Conservation (phyloP, 2,888 invertebrate genomes). For the Deladenus siricidicola region DNA sequence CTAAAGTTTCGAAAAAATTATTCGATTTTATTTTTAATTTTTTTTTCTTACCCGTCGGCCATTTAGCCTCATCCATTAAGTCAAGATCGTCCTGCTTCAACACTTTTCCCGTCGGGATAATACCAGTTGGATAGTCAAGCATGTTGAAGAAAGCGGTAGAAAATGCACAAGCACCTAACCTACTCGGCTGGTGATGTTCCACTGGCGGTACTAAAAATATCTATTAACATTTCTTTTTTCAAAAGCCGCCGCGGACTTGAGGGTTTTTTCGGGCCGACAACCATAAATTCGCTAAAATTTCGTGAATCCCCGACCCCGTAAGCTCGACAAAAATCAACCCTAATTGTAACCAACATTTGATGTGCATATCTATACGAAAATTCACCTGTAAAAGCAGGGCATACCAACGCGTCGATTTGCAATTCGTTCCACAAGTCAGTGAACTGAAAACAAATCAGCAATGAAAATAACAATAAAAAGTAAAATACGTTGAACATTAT, state of each 20-base stretch:
- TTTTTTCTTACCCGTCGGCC: slow-evolving; percentile 39
- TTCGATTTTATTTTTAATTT: too few species aligned
- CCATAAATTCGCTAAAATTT: background rate
- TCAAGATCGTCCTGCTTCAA: slow-evolving; percentile 36
- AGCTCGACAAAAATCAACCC: background rate
- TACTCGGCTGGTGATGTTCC: slow-evolving; percentile 39
- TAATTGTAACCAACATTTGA: background rate
- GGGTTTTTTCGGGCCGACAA: too few species aligned
- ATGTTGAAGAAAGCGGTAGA: slow-evolving; percentile 53
- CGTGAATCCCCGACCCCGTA: too few species aligned
- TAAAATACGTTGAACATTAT: background rate
- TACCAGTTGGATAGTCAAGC: slow-evolving; percentile 54
- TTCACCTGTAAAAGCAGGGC: slow-evolving; percentile 51
- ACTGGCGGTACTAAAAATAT: slow-evolving; percentile 39
- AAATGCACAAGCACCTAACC: slow-evolving; percentile 38
- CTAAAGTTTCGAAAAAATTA: too few species aligned
- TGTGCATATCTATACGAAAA: background rate
- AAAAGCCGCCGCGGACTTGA: too few species aligned
- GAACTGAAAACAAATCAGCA: slow-evolving; percentile 28
- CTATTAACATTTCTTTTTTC: background rate
- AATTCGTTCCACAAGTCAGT: slow-evolving; percentile 35
- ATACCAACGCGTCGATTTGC: slow-evolving; percentile 53
- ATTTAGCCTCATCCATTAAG: slow-evolving; percentile 27
- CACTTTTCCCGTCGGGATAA: slow-evolving; percentile 53
- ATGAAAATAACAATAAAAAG: background rate